Evolutionary conservation across 2,888 invertebrate genomes (phyloP), one percentile per base, ranked within the genome.

Genomic region (Desoria tigrina): DNA sequence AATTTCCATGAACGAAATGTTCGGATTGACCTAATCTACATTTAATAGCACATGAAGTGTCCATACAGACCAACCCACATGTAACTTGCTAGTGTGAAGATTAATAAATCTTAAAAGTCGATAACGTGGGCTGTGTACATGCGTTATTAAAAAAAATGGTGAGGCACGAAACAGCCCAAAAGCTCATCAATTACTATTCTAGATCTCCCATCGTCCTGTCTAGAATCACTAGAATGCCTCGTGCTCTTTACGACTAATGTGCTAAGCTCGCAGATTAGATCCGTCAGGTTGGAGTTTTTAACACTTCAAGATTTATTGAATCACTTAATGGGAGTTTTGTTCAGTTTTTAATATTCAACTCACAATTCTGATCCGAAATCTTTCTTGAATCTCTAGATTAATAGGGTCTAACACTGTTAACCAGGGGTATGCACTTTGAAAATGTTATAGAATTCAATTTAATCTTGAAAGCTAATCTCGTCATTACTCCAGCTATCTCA

Each of bases 191-290:
- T 45, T 45, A 45, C 39, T 21, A 6, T n/a, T 16, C 16, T 18
- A 18, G 21, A 18, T 45, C 39, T 21, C n/a, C 21, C 7, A 6
- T 21, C 16, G 45, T 45, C 45, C 21, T 18, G 24, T 51, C 3
- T 51, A 14, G 6, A 24, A 7, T 11, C 11, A 11, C 18, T 49
- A 16, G 7, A 11, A 18, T 18, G 21, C 51, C 51, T 51, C 23
- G 14, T 51, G 14, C 26, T 16, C 51, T 51, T 51, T 45, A 45
- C n/a, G 18, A 18, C 45, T 45, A 16, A 45, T 45, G 45, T 45
- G 45, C 45, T 45, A 45, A 45, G 16, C 6, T 45, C 45, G n/a
- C 45, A 45, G 45, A 45, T 45, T 45, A 45, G 18, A 51, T 26
- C 51, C 21, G 24, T 51, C 51, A 51, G 45, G 45, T 18, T 32